Base-by-base conservation (phyloP, 2,113 vertebrate genomes). In the Indicator maculatus region DNA sequence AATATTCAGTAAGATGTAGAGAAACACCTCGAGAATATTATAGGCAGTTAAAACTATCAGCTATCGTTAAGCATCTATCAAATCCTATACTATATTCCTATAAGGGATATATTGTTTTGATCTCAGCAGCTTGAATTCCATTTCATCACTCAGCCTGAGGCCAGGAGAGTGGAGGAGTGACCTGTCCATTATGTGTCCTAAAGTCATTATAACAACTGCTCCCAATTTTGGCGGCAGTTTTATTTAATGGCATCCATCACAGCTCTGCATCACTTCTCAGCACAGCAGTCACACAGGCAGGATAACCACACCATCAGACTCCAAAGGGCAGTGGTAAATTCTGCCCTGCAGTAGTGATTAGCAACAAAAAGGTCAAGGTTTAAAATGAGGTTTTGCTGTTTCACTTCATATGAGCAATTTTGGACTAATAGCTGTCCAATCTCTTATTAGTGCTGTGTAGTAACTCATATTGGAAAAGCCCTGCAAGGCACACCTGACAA, bases 361-460 rank as follows among this genome's bases (percentile, higher is more conserved):
- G 85, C 83, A 88, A 27, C 63, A 58, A 31, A 90, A 96, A 95
- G 92, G 92, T 86, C 83, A 93, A 89, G 71, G 83, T 94, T 94
- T 89, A 95, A 93, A 93, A 93, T 50, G 59, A 94, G 92, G 88
- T 93, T 95, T 89, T 90, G 61, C 65, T 70, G 50, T 95, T 94
- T 92, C 84, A 82, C 84, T 83, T 88, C 74, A 94, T 80, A 59
- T 47, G 73, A 91, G 82, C 91, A 96, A 94, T 96, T 69, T 4
- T 95, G 92, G 83, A 93, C 93, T 96, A 95, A 95, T 31, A 93
- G 87, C 75, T 94, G 75, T 61, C 87, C 89, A 78, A 82, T 60
- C 70, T 86, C 66, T 82, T 88, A 77, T 39, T 85, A 66, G 21
- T 18, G 9, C 28, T 19, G 56, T 85, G 41, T 18, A 89, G 65